phyloP scores from a whole-genome alignment of 1,140 invertebrate species.

The Tetraneura akinire region DNA sequence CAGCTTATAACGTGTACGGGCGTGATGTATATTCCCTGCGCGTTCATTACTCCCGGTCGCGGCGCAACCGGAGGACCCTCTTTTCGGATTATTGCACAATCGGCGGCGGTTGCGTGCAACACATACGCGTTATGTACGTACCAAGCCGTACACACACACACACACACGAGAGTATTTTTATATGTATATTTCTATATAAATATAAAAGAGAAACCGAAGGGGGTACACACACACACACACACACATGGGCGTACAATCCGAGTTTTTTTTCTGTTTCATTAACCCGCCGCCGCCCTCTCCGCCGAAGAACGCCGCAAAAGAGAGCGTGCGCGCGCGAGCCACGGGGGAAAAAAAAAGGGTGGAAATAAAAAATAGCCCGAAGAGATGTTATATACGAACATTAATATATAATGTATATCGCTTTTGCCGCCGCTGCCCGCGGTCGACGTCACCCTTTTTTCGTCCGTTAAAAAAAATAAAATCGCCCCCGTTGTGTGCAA shows the following conservation, averaged over 20 bases:
- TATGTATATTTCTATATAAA: no score
- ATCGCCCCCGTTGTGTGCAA: constrained; percentile 28
- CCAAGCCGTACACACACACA: neutral
- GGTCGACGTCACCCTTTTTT: constrained; percentile 21
- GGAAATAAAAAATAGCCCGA: constrained; percentile 33
- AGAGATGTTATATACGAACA: neutral
- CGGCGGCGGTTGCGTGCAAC: constrained; percentile 11
- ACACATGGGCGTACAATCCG: constrained; percentile 2
- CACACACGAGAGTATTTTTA: neutral
- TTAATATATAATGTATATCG: no score
- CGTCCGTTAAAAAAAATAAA: constrained; percentile 46
- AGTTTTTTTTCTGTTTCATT: constrained; percentile 47
- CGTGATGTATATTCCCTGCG: neutral
- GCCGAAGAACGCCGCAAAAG: neutral
- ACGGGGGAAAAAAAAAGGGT: constrained; percentile 19
- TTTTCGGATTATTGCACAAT: constrained; percentile 47
- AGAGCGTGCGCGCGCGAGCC: constrained; percentile 6
- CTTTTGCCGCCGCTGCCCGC: neutral
- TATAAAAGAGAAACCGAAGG: no score
- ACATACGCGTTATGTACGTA: no score
- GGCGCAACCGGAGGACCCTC: neutral
- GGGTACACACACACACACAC: neutral
- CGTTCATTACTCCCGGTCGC: constrained; percentile 33
- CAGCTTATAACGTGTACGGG: neutral
- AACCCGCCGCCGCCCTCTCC: constrained; percentile 27